phyloP scores from a whole-genome alignment of 1,140 invertebrate genomes.

The Trinorchestia longiramus region DNA sequence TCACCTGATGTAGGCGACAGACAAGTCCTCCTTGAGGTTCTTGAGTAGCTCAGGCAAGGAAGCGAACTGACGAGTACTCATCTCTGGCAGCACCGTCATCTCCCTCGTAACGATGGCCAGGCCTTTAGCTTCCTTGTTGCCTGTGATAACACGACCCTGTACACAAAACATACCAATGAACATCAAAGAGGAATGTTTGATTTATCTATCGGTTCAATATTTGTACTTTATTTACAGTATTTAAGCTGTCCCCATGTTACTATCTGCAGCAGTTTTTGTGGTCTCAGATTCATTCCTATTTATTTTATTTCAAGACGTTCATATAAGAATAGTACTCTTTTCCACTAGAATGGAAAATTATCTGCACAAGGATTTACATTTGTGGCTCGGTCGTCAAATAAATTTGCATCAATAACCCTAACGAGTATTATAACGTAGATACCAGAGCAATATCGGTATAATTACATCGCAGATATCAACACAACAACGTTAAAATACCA shows the following conservation, averaged over 20 bases:
- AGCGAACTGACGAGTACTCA: conserved; percentile 87
- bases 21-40: conserved; percentile 86
- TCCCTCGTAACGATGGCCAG: conserved; percentile 30
- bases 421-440: background rate
- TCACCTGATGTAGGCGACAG: conserved; percentile 88
- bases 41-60: conserved; percentile 88
- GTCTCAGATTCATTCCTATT: too few relatives aligned
- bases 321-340: background rate
- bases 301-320: too few relatives aligned
- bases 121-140: conserved; percentile 12
- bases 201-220: background rate
- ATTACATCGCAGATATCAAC: too few relatives aligned
- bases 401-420: background rate
- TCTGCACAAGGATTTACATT: background rate
- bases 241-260: background rate
- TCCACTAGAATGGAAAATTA: background rate
- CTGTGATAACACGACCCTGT: background rate
- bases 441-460: too few relatives aligned
- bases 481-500: too few relatives aligned
- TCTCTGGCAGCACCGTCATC: conserved; percentile 73
- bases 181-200: background rate
- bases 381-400: background rate
- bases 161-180: background rate
- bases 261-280: background rate
- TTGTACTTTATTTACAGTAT: background rate